Base-by-base conservation (phyloP, 1,140 invertebrate genomes). In the Hycleus phaleratus region DNA sequence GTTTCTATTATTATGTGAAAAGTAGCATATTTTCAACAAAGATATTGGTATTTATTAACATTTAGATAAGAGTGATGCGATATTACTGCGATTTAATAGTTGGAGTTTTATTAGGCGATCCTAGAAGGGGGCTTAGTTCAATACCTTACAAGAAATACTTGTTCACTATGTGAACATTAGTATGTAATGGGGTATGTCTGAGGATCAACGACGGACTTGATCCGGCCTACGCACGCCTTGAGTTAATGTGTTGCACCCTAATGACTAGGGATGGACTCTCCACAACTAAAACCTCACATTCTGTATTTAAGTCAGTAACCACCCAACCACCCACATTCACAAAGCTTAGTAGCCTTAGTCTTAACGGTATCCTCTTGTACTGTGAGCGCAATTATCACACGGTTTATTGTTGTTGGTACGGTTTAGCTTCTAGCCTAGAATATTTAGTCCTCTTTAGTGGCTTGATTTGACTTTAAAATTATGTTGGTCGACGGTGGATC, bases 381-480 rank as follows among this genome's bases (percentile, higher is more conserved):
- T 24, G 46, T 51, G 18, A 18, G 58, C 56, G 64, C 64, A 69
- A 69, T 69, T 69, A 69, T 69, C 68, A 61, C 64, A 67, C 68
- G 64, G 68, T 65, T 66, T 68, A 68, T 68, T 68, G 64, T 68
- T 68, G 66, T 66, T 68, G 60, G 59, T 63, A 62, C 55, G 63
- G 61, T 67, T 65, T 65, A 65, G 66, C 63, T 62, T 50, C 51
- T 47, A 61, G 61, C 66, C 18, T 61, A 58, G 66, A 68, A 65
- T 67, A 68, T 63, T 67, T 68, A 65, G 66, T 39, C 65, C 67
- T 68, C 67, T 68, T 70, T 70, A 68, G 61, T 63, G 66, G 64
- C 60, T 63, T 64, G 68, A 71, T 71, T 71, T 71, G 69, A 68
- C 69, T 71, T 71, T 70, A 68, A 70, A 71, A 71, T 71, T 71